These are phyloP conservation scores for Rhagologus leucostigma DNA, from an alignment of 2,113 vertebrate species.

Conservation along the genomic window DNA sequence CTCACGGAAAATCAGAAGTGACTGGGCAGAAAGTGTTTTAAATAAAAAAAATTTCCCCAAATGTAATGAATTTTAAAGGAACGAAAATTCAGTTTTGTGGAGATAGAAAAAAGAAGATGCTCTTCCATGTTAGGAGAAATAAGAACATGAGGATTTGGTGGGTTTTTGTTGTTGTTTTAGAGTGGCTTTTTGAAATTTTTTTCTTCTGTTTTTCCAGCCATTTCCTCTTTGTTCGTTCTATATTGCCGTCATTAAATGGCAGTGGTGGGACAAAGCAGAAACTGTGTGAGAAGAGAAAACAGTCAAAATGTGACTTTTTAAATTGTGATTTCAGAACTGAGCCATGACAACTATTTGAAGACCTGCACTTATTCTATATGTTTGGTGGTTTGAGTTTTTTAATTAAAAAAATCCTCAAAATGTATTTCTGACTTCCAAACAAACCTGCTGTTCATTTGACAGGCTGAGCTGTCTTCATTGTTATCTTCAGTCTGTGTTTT, in stretches of 20 bases:
- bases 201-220: background rate
- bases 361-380: background rate
- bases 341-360: background rate
- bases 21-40: background rate
- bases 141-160: background rate
- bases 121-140: background rate
- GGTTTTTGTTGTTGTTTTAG: background rate
- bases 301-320: background rate
- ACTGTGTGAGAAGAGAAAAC: background rate
- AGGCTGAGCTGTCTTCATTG: background rate
- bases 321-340: background rate
- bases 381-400: rapidly evolving
- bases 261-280: background rate
- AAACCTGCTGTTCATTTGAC: background rate
- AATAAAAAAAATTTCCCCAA: background rate
- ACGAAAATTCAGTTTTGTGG: background rate
- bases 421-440: background rate
- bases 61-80: background rate
- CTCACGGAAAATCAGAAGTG: background rate
- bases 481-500: background rate
- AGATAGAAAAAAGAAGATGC: background rate
- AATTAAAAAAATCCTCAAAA: background rate
- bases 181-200: background rate
- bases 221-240: background rate
- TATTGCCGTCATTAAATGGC: background rate